Evolutionary conservation across 1,140 invertebrate species (phyloP), one percentile per base, ranked within the genome.

Genomic region (Psix sp.): DNA sequence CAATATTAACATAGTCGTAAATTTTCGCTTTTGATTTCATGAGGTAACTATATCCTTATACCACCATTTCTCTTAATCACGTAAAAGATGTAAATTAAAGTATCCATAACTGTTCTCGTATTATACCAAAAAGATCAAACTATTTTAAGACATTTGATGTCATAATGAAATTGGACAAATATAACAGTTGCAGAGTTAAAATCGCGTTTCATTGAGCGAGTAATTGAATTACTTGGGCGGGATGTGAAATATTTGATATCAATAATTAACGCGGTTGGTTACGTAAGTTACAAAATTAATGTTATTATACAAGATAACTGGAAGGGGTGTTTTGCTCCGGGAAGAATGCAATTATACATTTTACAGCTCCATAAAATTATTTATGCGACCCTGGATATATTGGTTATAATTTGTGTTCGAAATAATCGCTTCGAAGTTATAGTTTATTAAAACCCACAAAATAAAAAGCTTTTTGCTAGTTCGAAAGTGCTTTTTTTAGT

Each of bases 181-280:
- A 54, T 51, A 60, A 62, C 46, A 56, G 40, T 48, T 38, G 26
- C 48, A 45, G 21, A 20, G 33, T 46, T 35, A 17, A 46, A 54
- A 52, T 70, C 26, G 54, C 42, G 35, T 60, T 60, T 48, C 43
- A 29, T 11, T 24, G 11, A 14, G 29, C 35, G 36, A 29, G 38
- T 59, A 49, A 62, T 71, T 62, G 17, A 71, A 71, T 71, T 62
- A 56, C 39, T 43, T 29, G 52, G 38, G 45, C 45, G 52, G 20
- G 52, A 20, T 38, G 24, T 11, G 29, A 26, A 42, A 38, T 26
- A 57, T 71, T 62, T 63, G 63, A 65, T 59, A 59, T 65, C 59
- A 72, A 72, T 72, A 72, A 72, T 59, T 72, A 45, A 65, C 45
- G 45, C 29, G 56, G 42, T 66, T 60, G 46, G 57, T 65, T 52